Base-by-base conservation (phyloP, 1,140 invertebrate genomes). In the Apis laboriosa region DNA sequence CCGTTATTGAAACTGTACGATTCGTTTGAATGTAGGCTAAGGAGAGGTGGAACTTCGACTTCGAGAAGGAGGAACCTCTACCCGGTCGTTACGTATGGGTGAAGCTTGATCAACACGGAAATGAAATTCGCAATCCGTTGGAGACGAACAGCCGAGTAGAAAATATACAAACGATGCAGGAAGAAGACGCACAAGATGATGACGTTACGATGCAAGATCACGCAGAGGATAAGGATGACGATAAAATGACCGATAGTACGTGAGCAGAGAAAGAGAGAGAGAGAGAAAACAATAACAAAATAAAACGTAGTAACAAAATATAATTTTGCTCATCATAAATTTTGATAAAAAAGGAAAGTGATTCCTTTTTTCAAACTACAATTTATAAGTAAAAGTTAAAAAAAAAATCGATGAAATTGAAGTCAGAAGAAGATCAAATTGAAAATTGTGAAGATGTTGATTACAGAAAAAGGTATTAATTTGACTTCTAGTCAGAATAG, bases 11-110 rank as follows among this genome's bases (percentile, higher is more conserved):
- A 2, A 13, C 19, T 55, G 4, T 17, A 17, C 60, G 55, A 49
- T 74, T 76, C 72, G n/a, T 84, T 80, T 24, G 66, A 24, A 9
- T 13, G 8, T 74, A 93, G 93, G 90, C 89, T 0, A 92, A 91
- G 74, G 79, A 90, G 72, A 89, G 88, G 15, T 94, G 92, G 92
- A 94, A 94, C 55, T 94, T 94, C 68, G 92, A 94, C 84, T 94
- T 94, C 72, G 90, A 90, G 60, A 90, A 89, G 17, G 92, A 89
- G 81, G 76, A 84, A 67, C 93, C 93, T 12, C 71, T 93, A 15
- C 87, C 89, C 1, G 93, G 92, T 24, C 85, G 87, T 68, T 93
- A 87, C 64, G 83, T 87, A 58, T 94, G 92, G 93, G 85, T 89
- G 49, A 91, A 89, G 75, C 63, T 91, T 9, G 89, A 92, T 28